These are phyloP conservation scores for Drosophila virilis DNA, from an alignment of 1,140 invertebrate genomes.

Conservation along the genomic window DNA sequence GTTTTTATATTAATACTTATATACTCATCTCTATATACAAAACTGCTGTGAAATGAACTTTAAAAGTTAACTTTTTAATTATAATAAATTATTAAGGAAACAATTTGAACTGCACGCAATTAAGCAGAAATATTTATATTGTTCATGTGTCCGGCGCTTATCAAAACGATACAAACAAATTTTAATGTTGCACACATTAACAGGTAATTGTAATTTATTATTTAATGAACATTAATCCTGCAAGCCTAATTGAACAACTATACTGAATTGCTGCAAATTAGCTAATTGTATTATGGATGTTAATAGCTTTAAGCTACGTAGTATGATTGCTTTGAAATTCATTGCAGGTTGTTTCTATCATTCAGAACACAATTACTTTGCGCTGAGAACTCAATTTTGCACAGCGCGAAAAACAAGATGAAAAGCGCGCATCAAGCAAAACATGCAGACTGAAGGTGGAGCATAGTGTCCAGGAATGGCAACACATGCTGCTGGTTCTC, in stretches of 20 bases:
- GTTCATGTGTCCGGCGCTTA: conserved; percentile 1
- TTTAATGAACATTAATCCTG: conserved; percentile 14
- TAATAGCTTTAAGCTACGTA: too few species aligned
- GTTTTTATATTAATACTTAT: too few species aligned
- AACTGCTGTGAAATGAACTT: too few species aligned
- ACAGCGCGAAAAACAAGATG: conserved; percentile 4
- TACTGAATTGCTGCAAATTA: background rate
- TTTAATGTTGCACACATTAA: background rate
- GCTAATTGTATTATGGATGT: background rate
- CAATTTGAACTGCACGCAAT: conserved; percentile 7
- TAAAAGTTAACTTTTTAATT: conserved; percentile 13
- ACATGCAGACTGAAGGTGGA: background rate
- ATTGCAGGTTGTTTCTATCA: conserved; percentile 15
- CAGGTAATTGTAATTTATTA: conserved; percentile 24
- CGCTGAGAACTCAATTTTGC: conserved; percentile 7
- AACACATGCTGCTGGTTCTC: conserved; percentile 16
- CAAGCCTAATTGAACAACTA: background rate
- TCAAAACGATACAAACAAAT: conserved; percentile 3
- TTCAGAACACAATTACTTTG: conserved; percentile 34
- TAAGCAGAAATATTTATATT: background rate
- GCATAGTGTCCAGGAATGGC: conserved; percentile 13
- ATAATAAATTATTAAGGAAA: conserved; percentile 16
- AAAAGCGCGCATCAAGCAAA: conserved; percentile 23
- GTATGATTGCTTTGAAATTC: background rate
- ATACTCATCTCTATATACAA: too few species aligned